These are phyloP conservation scores for Tiaroga cobitis DNA, from an alignment of 2,797 vertebrate genomes.

Conservation along the genomic window DNA sequence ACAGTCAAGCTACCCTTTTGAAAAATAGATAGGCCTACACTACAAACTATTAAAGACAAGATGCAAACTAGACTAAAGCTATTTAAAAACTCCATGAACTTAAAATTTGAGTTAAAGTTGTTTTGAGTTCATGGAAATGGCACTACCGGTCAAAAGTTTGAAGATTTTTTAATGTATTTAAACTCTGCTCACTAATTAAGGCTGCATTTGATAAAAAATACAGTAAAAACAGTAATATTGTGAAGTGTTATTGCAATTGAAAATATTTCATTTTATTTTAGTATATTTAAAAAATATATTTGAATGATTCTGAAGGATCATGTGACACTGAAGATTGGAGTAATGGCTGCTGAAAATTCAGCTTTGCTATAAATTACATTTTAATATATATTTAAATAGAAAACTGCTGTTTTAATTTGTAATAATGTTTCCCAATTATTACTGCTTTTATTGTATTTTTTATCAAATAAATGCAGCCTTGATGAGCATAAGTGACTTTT, in stretches of 20 bases:
- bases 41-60: not conserved
- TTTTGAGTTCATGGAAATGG: not conserved
- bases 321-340: not conserved
- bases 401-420: not conserved
- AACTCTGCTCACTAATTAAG: not conserved
- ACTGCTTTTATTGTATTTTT: not conserved
- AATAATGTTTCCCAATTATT: not conserved
- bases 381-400: not conserved
- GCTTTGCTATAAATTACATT: conserved; percentile 7
- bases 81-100: not conserved
- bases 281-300: not conserved
- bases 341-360: not conserved
- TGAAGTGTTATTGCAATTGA: not conserved
- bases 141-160: not conserved
- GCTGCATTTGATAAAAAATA: not conserved
- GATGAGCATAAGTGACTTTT: not conserved
- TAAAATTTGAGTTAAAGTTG: not conserved
- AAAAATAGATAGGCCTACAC: not conserved
- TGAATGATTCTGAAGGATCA: not conserved
- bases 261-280: not conserved
- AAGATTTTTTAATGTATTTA: not conserved
- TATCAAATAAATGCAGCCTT: not conserved
- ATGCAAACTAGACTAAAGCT: not conserved
- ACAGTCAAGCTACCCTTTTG: not conserved
- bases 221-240: not conserved